phyloP scores from a whole-genome alignment of 2,888 invertebrate species.

The Tetramorium bicarinatum region DNA sequence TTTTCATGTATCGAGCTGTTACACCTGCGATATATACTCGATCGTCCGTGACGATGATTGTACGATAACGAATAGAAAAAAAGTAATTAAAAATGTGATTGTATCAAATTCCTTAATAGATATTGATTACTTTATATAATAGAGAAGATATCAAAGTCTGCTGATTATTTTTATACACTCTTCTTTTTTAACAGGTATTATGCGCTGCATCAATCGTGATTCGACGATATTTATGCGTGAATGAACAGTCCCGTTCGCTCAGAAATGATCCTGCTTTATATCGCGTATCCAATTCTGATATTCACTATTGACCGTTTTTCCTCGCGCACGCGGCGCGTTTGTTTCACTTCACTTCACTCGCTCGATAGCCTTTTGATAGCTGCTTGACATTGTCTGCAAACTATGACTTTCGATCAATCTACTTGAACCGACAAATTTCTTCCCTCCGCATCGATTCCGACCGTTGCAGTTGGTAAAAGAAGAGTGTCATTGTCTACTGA shows the following conservation, averaged over 20 bases:
- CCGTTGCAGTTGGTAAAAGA: neutral
- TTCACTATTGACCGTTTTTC: neutral
- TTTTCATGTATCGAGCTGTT: neutral
- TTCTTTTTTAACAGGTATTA: neutral
- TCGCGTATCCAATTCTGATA: slow-evolving; percentile 8
- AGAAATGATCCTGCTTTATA: slow-evolving; percentile 5
- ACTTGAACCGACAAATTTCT: slow-evolving; percentile 20
- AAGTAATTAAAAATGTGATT: neutral
- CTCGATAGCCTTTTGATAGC: slow-evolving; percentile 46
- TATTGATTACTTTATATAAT: neutral
- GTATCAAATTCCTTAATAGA: neutral
- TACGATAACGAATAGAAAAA: neutral
- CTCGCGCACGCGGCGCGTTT: neutral
- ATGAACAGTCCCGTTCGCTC: neutral
- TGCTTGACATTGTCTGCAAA: slow-evolving; percentile 38
- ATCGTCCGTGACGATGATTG: neutral
- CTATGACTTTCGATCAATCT: neutral
- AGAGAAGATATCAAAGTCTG: neutral
- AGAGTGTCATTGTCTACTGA: neutral
- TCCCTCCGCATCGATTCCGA: neutral
- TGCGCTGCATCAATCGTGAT: neutral
- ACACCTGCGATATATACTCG: neutral
- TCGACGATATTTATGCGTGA: slow-evolving; percentile 1
- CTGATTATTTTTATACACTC: neutral
- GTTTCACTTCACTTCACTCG: slow-evolving; percentile 40